A percentile compares a stretch with the other conserved stretches of the same genome.
These are phyloP conservation scores for Drosophila athabasca DNA, from an alignment of 1,140 invertebrate species.

Conservation along the genomic window DNA sequence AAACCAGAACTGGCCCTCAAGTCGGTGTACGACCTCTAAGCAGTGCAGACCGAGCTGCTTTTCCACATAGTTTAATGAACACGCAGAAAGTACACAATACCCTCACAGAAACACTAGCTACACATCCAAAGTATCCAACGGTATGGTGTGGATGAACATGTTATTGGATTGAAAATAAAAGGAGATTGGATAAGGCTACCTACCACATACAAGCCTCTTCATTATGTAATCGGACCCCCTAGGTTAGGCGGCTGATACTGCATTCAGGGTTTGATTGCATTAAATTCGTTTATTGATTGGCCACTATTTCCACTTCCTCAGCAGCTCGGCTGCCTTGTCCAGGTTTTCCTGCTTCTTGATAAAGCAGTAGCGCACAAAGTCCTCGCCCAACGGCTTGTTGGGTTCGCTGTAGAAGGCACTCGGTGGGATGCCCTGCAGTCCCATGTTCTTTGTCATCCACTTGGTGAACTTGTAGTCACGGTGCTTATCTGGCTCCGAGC, in stretches of 20 bases:
- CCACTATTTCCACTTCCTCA: slow-evolving; percentile 86
- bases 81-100: slow-evolving; percentile 44
- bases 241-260: slow-evolving; percentile 51
- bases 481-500: slow-evolving; percentile 88
- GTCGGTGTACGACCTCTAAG: slow-evolving; percentile 88
- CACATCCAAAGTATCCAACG: slow-evolving; percentile 39
- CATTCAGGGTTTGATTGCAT: slow-evolving; percentile 1
- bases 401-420: slow-evolving; percentile 95
- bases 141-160: slow-evolving; percentile 69
- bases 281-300: slow-evolving; percentile 57
- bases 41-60: slow-evolving; percentile 14
- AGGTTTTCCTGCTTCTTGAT: slow-evolving; percentile 95
- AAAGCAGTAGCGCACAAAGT: slow-evolving; percentile 96
- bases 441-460: slow-evolving; percentile 97
- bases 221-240: slow-evolving; percentile 55
- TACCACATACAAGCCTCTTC: slow-evolving; percentile 47
- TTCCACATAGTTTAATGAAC: slow-evolving; percentile 57
- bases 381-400: slow-evolving; percentile 93
- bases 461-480: slow-evolving; percentile 97
- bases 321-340: slow-evolving; percentile 87
- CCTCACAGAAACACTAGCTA: slow-evolving; percentile 33
- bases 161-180: slow-evolving; percentile 78
- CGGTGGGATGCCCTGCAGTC: slow-evolving; percentile 96
- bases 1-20: slow-evolving; percentile 96
- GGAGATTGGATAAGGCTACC: slow-evolving; percentile 76